phyloP scores from a whole-genome alignment of 2,797 vertebrate genomes.

The Siniperca undulata region DNA sequence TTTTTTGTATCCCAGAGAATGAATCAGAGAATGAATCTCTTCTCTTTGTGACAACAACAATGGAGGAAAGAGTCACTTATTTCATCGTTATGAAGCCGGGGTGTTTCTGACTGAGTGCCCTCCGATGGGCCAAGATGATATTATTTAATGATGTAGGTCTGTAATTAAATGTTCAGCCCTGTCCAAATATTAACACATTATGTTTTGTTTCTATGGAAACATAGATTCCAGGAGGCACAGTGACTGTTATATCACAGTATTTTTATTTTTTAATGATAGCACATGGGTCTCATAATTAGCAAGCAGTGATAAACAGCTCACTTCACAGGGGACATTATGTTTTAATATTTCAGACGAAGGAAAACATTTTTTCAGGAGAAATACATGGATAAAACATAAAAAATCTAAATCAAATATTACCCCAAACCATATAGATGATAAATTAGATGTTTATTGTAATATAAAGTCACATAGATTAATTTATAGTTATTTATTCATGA shows the following conservation, averaged over 20 bases:
- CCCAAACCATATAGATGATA: not conserved
- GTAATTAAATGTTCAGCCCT: slow-evolving; percentile 26
- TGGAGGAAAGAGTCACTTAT: slow-evolving; percentile 17
- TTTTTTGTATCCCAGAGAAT: slow-evolving; percentile 6
- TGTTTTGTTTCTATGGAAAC: slow-evolving; percentile 34
- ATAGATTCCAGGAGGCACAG: not conserved
- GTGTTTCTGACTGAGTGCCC: slow-evolving; percentile 22
- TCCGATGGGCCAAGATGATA: not conserved
- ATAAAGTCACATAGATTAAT: not conserved
- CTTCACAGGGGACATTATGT: not conserved
- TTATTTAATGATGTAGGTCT: slow-evolving; percentile 15
- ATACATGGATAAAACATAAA: not conserved
- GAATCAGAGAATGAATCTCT: slow-evolving; percentile 24
- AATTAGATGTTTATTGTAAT: not conserved
- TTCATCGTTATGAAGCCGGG: not conserved
- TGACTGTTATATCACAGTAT: not conserved
- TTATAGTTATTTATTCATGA: not conserved
- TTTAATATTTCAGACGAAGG: not conserved
- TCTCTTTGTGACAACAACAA: slow-evolving; percentile 22
- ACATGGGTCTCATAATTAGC: slow-evolving; percentile 5
- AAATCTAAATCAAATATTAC: not conserved
- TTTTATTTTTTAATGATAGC: slow-evolving; percentile 16
- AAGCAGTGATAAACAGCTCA: slow-evolving; percentile 13
- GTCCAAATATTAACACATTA: slow-evolving; percentile 7
- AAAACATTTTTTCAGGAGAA: not conserved